These are phyloP conservation scores for Allophyes oxyacanthae DNA, from an alignment of 2,888 invertebrate species.

Conservation along the genomic window DNA sequence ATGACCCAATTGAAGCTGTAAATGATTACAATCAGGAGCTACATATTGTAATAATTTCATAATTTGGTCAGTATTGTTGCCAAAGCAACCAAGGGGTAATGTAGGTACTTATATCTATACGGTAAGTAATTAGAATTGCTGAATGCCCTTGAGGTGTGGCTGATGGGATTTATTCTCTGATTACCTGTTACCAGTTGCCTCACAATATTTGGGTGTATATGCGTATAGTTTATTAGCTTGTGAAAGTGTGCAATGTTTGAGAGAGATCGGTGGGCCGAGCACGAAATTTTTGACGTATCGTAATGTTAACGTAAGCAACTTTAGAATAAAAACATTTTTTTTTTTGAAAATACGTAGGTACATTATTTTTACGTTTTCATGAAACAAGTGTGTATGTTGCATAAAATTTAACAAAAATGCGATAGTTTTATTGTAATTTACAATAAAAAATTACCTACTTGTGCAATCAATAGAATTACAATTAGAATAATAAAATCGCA, in stretches of 20 bases:
- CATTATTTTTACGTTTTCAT: no score
- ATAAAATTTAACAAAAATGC: no score
- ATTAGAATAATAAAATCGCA: no score
- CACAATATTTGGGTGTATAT: conserved; percentile 19
- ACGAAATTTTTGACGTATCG: no score
- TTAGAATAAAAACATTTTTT: no score
- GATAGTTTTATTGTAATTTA: no score
- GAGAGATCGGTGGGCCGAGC: conserved; percentile 18
- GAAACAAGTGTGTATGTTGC: no score
- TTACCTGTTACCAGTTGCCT: conserved; percentile 31
- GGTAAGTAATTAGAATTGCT: conserved; percentile 18
- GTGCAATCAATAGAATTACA: no score
- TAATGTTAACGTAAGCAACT: no score
- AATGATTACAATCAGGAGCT: not conserved
- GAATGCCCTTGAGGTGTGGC: conserved; percentile 32
- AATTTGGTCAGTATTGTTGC: not conserved
- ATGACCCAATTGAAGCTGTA: not conserved
- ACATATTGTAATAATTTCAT: not conserved
- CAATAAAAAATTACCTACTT: no score
- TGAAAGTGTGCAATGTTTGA: conserved; percentile 43
- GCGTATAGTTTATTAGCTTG: conserved; percentile 17
- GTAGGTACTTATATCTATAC: no score
- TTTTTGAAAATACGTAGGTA: no score
- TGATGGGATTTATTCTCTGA: conserved; percentile 13
- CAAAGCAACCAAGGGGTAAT: not conserved